phyloP scores from a whole-genome alignment of 1,140 invertebrate genomes.

The Venturia canescens region DNA sequence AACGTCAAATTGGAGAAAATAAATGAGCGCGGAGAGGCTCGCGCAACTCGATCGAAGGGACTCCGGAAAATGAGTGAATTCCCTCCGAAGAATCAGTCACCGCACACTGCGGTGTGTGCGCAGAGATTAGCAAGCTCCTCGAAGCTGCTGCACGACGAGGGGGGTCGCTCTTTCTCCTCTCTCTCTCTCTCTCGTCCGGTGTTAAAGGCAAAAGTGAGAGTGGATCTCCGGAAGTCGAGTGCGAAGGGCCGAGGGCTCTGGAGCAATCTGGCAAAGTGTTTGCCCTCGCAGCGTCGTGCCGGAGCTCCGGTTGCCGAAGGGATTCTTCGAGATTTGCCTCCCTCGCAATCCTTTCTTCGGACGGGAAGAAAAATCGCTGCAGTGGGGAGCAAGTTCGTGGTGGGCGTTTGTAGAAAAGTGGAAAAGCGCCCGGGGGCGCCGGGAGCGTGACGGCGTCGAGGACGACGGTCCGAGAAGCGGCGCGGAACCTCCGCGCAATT shows the following conservation, averaged over 20 bases:
- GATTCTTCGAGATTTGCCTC: constrained; percentile 46
- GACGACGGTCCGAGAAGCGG: constrained; percentile 19
- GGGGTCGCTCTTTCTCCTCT: too few species aligned
- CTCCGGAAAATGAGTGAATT: too few species aligned
- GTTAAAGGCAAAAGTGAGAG: constrained; percentile 49
- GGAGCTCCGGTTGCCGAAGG: constrained; percentile 52
- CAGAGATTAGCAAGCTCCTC: constrained; percentile 6
- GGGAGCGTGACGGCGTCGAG: background rate
- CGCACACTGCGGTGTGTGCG: background rate
- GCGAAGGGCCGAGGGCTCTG: background rate
- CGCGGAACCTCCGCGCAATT: background rate
- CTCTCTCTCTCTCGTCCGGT: background rate
- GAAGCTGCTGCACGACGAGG: constrained; percentile 4
- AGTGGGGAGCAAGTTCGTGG: constrained; percentile 7
- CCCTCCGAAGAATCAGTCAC: constrained; percentile 22
- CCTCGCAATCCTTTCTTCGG: constrained; percentile 26
- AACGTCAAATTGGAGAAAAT: too few species aligned
- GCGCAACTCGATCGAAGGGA: too few species aligned
- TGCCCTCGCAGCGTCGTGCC: constrained; percentile 67
- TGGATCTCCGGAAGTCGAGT: constrained; percentile 57
- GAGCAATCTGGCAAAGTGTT: constrained; percentile 69
- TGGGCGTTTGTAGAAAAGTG: background rate
- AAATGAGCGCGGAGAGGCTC: too few species aligned
- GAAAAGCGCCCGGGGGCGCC: constrained; percentile 15
- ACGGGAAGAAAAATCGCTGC: background rate